Evolutionary conservation across 2,797 vertebrate genomes (phyloP), one percentile per base, ranked within the genome.

Genomic region (Petrocephalus schoutedeni): DNA sequence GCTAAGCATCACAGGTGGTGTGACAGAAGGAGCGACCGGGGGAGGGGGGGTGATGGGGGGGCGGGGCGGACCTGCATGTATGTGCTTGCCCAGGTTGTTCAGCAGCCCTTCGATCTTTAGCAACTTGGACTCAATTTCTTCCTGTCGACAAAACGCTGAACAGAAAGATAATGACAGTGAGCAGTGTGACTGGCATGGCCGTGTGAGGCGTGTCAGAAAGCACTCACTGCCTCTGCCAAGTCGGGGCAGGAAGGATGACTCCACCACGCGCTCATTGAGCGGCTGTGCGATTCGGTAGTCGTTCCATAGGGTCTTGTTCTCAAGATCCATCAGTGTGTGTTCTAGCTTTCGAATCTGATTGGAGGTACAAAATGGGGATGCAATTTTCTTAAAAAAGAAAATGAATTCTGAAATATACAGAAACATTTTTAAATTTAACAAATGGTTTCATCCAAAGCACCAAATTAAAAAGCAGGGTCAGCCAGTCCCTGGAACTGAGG

Each of bases 221-320:
- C 85, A 90, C 94, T 41, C 92, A 96, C 95, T 93, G 96, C 97
- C 91, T 93, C 91, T 93, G 4, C 89, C 88, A 0, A 91, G 85
- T 0, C 89, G 91, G 7, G 93, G 91, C 4, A 87, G 86, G 94
- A 99, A 98, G 51, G 96, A 99, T 0, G 97, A 94, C 89, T 98
- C 93, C 41, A 99, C 96, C 54, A 95, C 91, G 0, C 98, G 94
- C 86, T 92, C 86, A 3, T 96, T 94, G 88, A 99, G 96, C 8
- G 96, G 95, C 93, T 99, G 97, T 2, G 92, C 93, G 0, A 91
- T 95, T 57, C 98, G 96, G 93, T 98, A 98, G 87, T 96, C 95
- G 0, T 97, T 97, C 90, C 93, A 96, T 85, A 99, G 90, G 0
- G 96, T 97, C 74, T 93, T 91, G 91, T 98, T 97, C 0, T 96